These are phyloP conservation scores for Xestia sexstrigata DNA, from an alignment of 2,888 invertebrate genomes.

Conservation along the genomic window DNA sequence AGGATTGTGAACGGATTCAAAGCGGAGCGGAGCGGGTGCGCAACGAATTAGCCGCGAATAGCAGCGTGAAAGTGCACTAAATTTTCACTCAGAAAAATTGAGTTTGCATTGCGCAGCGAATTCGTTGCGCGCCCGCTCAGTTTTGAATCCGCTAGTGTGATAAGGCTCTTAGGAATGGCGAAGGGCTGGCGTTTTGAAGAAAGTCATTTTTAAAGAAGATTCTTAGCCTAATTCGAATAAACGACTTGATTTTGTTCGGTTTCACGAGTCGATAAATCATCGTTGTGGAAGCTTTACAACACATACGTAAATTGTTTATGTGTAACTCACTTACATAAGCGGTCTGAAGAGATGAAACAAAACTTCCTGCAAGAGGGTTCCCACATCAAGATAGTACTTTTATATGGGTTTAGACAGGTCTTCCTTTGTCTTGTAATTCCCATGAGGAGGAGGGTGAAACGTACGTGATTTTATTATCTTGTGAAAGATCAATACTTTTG, in stretches of 20 bases:
- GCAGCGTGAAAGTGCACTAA: too few species aligned
- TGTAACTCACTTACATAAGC: background rate
- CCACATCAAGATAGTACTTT: conserved; percentile 11
- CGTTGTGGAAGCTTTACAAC: conserved; percentile 1
- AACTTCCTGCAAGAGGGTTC: conserved; percentile 17
- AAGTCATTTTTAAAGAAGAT: background rate
- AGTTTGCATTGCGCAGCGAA: too few species aligned
- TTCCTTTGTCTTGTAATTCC: conserved; percentile 35
- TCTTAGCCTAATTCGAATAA: background rate
- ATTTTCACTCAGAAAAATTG: too few species aligned
- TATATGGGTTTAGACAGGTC: background rate
- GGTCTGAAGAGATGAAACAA: conserved; percentile 22
- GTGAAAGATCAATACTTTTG: conserved; percentile 41
- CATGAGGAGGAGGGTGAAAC: conserved; percentile 27
- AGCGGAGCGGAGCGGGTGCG: too few species aligned
- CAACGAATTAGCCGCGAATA: too few species aligned
- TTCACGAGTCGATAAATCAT: background rate
- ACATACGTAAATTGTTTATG: conserved; percentile 22
- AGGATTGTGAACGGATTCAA: too few species aligned
- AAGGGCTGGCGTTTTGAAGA: background rate
- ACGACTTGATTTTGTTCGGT: background rate
- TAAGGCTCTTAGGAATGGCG: too few species aligned
- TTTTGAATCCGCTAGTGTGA: too few species aligned
- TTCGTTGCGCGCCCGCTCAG: too few species aligned
- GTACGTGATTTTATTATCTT: conserved; percentile 26